Evolutionary conservation across 1,140 invertebrate species (phyloP).

Genomic region (Drosophila chauvacae): DNA sequence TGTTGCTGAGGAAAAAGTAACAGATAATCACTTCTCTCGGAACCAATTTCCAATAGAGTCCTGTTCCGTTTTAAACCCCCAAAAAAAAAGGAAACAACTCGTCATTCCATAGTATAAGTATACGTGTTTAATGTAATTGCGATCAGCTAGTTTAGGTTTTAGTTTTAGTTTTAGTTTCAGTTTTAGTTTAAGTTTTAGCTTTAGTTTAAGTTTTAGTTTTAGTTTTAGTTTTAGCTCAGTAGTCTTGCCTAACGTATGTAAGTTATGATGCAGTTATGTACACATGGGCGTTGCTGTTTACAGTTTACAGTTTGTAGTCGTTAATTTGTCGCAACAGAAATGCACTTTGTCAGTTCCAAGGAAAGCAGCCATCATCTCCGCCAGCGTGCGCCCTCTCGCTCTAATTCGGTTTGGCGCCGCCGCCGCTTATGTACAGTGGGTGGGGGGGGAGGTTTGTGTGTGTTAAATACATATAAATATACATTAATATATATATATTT

Average conservation of each 20-base stretch:
- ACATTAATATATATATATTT: conserved; percentile 3
- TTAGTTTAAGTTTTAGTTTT: conserved; percentile 36
- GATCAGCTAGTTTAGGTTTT: conserved; percentile 53
- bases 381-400: conserved; percentile 7
- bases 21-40: neutral
- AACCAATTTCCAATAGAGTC: neutral
- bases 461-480: conserved; percentile 21
- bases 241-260: conserved; percentile 68
- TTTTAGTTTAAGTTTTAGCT: conserved; percentile 16
- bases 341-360: conserved; percentile 66
- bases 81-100: conserved; percentile 1
- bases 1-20: no score
- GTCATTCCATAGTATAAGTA: conserved; percentile 36
- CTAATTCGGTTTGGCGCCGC: conserved; percentile 20
- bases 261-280: conserved; percentile 59
- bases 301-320: conserved; percentile 37
- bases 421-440: conserved; percentile 31
- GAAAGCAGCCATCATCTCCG: conserved; percentile 27
- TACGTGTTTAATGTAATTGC: conserved; percentile 53
- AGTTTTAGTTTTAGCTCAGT: conserved; percentile 40
- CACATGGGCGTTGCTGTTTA: conserved; percentile 66
- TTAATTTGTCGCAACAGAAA: conserved; percentile 57
- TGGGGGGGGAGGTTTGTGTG: neutral
- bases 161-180: no score
- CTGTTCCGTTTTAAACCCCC: no score